Evolutionary conservation across 2,797 vertebrate species (phyloP).

Genomic region (Atherinosoma microstoma): DNA sequence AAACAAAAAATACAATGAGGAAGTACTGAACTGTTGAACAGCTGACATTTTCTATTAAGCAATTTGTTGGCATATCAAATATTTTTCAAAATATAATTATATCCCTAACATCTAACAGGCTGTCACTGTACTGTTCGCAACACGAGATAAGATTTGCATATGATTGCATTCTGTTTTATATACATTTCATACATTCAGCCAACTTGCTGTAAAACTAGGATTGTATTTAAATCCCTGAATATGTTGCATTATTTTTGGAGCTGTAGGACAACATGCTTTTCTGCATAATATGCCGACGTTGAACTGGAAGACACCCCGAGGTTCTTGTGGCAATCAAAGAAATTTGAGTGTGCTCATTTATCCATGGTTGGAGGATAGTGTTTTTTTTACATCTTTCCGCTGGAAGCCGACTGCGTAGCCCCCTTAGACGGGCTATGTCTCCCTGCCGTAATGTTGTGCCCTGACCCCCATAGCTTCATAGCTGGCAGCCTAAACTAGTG

Average conservation of each 20-base stretch:
- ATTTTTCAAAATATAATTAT: too few species aligned
- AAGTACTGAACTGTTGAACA: too few species aligned
- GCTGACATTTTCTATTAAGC: too few species aligned
- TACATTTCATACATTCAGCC: background rate
- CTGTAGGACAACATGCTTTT: background rate
- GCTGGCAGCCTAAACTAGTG: conserved; percentile 30
- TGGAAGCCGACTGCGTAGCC: conserved; percentile 18
- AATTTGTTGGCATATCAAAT: too few species aligned
- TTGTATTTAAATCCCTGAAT: background rate
- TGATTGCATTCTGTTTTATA: background rate
- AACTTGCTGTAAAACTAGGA: background rate
- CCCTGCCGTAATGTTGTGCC: conserved; percentile 3
- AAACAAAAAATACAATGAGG: too few species aligned
- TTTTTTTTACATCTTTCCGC: conserved; percentile 3
- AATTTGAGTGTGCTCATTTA: background rate
- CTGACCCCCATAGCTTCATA: conserved; percentile 23
- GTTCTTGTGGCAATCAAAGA: background rate
- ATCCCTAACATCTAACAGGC: too few species aligned
- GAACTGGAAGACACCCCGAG: background rate
- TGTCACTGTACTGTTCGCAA: too few species aligned
- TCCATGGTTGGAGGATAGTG: background rate
- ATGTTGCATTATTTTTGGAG: background rate
- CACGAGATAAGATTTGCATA: background rate
- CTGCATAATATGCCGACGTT: background rate
- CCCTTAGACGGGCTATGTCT: conserved; percentile 7